A percentile compares a stretch with the other conserved stretches of the same genome.
phyloP scores from a whole-genome alignment of 2,113 vertebrate genomes.

The Elaphurus davidianus region DNA sequence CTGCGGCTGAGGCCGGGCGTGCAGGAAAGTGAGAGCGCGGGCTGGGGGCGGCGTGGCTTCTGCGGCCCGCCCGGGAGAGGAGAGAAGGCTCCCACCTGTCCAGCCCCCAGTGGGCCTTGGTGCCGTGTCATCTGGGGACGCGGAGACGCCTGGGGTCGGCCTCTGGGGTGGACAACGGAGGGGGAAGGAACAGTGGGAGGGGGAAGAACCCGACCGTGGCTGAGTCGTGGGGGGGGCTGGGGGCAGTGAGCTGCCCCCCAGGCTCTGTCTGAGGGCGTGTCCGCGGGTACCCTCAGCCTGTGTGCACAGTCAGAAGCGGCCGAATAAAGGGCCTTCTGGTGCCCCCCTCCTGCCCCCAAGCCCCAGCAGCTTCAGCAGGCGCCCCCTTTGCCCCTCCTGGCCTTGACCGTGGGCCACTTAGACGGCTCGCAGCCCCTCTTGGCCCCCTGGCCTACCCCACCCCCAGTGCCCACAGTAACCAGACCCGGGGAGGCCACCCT shows the following conservation, averaged over 20 bases:
- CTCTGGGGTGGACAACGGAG: not conserved
- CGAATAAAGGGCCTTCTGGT: not conserved
- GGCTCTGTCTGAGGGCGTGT: not conserved
- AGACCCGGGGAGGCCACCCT: not conserved
- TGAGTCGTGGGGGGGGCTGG: not conserved
- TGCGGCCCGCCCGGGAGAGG: not conserved
- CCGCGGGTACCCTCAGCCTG: not conserved
- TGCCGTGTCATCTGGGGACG: not conserved
- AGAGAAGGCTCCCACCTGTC: not conserved
- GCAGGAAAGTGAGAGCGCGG: constrained; percentile 17
- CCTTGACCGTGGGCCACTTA: not conserved
- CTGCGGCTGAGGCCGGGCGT: not conserved
- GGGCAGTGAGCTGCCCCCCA: accelerated
- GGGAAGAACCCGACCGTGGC: accelerated
- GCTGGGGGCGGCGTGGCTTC: not conserved
- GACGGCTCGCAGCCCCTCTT: not conserved
- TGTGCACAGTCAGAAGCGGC: not conserved
- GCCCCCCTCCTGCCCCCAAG: not conserved
- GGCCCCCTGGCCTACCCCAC: accelerated
- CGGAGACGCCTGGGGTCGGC: not conserved
- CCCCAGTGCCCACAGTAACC: not conserved
- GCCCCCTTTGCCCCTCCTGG: not conserved
- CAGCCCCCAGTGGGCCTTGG: not conserved
- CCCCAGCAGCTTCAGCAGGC: not conserved
- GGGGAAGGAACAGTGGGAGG: not conserved